Base-by-base conservation (phyloP, 2,888 invertebrate species). In the Lasioglossum zephyrum region DNA sequence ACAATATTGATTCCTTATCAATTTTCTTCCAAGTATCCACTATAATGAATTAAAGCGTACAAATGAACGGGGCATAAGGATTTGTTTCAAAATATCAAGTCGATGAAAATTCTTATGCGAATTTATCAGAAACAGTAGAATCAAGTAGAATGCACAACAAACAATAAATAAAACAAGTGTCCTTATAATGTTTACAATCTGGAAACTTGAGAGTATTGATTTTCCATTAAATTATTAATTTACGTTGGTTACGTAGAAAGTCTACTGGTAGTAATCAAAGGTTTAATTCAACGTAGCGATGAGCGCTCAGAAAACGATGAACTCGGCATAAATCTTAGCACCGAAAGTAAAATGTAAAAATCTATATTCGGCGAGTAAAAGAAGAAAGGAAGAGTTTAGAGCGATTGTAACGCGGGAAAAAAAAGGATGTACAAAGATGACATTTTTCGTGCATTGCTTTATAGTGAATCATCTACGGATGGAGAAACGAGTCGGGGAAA, bases 401-500 rank as follows among this genome's bases (percentile, higher is more conserved):
- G 44, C 22, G 41, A 72, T 72, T 18, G 63, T 47, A 57, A 60
- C n/a, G 39, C 13, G 26, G 22, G 22, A 75, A 75, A 57, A 76
- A 82, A 74, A 82, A 74, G 53, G n/a, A 36, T 16, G 5, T 13
- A 70, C 22, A 53, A 39, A 72, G 47, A 75, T 66, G 79, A 79
- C 16, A 85, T 78, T 75, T 63, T 66, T 72, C 16, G 63, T 36
- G 36, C 84, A 79, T 83, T 84, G 78, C 83, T 72, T 78, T 83
- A 63, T 36, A 72, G 53, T 84, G 84, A 84, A 80, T 77, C 80
- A 84, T 84, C 73, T 63, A 26, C 41, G 44, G 70, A 44, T 74
- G 80, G 63, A 73, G 81, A 77, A 86, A 81, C 80, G 66, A 77
- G 84, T 85, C 75, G 85, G 84, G 84, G 79, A 86, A 84, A 86